Base-by-base conservation (phyloP, 2,113 vertebrate genomes). In the Mastomys coucha region DNA sequence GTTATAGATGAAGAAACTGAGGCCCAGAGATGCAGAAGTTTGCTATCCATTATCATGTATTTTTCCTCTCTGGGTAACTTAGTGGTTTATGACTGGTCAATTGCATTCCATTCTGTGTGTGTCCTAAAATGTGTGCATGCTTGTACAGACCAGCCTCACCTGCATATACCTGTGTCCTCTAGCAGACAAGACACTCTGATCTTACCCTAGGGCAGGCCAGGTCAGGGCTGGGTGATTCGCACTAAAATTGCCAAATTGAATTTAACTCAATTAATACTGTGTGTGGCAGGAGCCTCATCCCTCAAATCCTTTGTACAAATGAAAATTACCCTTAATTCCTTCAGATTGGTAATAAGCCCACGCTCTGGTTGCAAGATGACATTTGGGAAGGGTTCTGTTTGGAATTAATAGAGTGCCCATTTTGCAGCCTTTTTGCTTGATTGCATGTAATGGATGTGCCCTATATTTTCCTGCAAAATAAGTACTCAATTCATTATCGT, bases 311-410 rank as follows among this genome's bases (percentile, higher is more conserved):
- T 95, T 84, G 84, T 98, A 95, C 96, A 98, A 96, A 97, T 96
- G 98, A 97, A 98, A 97, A 97, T 97, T 91, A 96, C 88, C 96
- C 39, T 94, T 96, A 94, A 97, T 98, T 98, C 96, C 97, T 98
- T 98, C 95, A 98, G 96, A 87, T 93, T 98, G 92, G 14, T 1
- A 97, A 89, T 91, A 93, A 92, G 91, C 82, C 93, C 95, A 96
- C 90, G 31, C 28, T 96, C 89, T 95, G 88, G 91, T 97, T 98
- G 98, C 97, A 96, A 8, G 88, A 39, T 94, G 39, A 94, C 95
- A 97, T 77, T 33, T 93, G 93, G 97, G 96, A 97, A 98, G 96
- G 75, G 97, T 97, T 97, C 96, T 97, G 93, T 96, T 97, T 96
- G 95, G 96, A 97, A 97, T 97, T 97, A 98, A 97, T 96, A 28